These are phyloP conservation scores for Reticulitermes lucifugus DNA, from an alignment of 2,888 invertebrate genomes.

Conservation along the genomic window DNA sequence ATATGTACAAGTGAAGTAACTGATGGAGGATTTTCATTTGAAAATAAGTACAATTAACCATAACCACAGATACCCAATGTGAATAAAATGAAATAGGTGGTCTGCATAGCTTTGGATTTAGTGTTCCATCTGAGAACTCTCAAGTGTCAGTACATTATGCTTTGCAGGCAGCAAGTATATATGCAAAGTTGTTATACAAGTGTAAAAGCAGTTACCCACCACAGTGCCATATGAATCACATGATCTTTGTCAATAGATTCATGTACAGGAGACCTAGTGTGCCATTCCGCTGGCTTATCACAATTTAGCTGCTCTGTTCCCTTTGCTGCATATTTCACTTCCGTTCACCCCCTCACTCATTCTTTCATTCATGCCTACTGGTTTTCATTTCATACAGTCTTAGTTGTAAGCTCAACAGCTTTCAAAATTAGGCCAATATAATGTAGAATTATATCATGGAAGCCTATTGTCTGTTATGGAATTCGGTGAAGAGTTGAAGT, in stretches of 20 bases:
- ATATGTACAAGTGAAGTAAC: too few species aligned
- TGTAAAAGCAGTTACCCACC: background rate
- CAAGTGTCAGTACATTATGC: background rate
- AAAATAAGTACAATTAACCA: too few species aligned
- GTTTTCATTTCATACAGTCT: conserved; percentile 35
- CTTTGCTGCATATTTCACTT: background rate
- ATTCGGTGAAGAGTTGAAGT: conserved; percentile 42
- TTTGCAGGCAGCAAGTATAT: too few species aligned
- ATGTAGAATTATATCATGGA: conserved; percentile 37
- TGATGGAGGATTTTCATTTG: too few species aligned
- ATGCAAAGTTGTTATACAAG: too few species aligned
- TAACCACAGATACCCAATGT: too few species aligned
- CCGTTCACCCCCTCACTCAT: background rate
- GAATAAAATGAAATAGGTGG: too few species aligned
- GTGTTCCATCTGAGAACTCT: background rate
- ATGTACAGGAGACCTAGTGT: background rate
- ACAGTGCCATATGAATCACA: background rate
- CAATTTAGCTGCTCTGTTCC: background rate
- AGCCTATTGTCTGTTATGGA: conserved; percentile 34
- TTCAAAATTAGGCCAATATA: conserved; percentile 43
- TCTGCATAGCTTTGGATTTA: too few species aligned
- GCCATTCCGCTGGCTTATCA: background rate
- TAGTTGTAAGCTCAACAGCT: conserved; percentile 24
- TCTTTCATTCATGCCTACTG: background rate
- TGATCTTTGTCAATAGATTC: background rate